Base-by-base conservation (phyloP, 2,888 invertebrate genomes). In the Ennomos erosarius region DNA sequence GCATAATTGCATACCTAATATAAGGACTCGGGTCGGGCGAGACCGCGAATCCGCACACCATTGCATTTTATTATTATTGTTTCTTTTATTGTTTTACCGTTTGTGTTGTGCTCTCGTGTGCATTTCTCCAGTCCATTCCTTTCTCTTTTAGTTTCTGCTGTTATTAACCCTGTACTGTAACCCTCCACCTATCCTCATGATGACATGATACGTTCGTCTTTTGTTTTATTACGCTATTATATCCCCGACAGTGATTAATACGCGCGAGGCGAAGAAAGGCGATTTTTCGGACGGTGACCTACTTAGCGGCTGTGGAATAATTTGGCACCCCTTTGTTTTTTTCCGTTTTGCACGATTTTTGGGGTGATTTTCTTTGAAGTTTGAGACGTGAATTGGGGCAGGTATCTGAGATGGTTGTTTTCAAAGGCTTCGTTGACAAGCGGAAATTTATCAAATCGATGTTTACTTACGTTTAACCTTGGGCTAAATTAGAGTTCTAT, bases 171-270 rank as follows among this genome's bases (percentile, higher is more conserved):
- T 38, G n/a, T n/a, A n/a, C 38, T n/a, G n/a, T n/a, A 16, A 43
- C 35, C 36, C 46, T 11, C 8, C 47, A 47, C 35, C n/a, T 26
- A 10, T 34, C n/a, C 37, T 35, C 49, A 2, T 12, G 38, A 40
- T 45, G 52, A 40, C 59, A 58, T 48, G 50, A 48, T 58, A 52
- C 50, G 43, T 38, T 53, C 62, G 61, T 63, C 61, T 50, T 47
- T 39, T 63, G 43, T 65, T 67, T 65, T 65, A 64, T 57, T 52
- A 46, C 13, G 48, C 57, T 49, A 59, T 67, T 65, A 62, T 59
- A 64, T 54, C 58, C 47, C 47, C 45, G 62, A 63, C 59, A 62
- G 49, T 59, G 58, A 65, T 64, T 62, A 62, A 65, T 64, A 49
- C 16, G 36, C 11, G 49, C 10, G 33, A 26, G 39, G 55, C 43